Conservation (phyloP, 2,888 invertebrate species). For the Exocentrus adspersus region DNA sequence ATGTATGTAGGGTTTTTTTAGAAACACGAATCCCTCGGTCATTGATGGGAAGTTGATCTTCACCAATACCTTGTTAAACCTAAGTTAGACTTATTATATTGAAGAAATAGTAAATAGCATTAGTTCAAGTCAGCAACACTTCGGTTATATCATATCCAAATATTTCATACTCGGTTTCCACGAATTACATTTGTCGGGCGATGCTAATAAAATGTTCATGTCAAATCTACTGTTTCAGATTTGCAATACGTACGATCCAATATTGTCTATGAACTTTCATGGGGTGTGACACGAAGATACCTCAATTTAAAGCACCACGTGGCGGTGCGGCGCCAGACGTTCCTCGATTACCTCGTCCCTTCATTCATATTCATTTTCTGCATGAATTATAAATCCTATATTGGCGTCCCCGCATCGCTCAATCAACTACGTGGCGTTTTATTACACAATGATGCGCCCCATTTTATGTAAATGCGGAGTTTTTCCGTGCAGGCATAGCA, state of each 20-base stretch:
- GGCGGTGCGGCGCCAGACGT: not conserved
- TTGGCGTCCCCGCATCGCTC: slow-evolving; percentile 8
- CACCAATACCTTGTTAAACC: too few species aligned
- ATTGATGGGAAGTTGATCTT: too few species aligned
- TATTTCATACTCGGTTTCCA: too few species aligned
- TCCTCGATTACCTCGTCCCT: slow-evolving; percentile 26
- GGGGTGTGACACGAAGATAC: slow-evolving; percentile 43
- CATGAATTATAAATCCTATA: slow-evolving; percentile 44
- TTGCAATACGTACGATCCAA: slow-evolving; percentile 35
- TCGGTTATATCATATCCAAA: too few species aligned
- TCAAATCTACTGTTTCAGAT: not conserved
- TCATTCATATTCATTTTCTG: slow-evolving; percentile 48
- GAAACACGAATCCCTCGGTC: too few species aligned
- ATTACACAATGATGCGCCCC: not conserved
- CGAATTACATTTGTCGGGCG: too few species aligned
- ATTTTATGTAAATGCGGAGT: not conserved
- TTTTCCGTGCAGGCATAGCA: not conserved
- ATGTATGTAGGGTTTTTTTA: not conserved
- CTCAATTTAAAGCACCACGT: slow-evolving; percentile 39
- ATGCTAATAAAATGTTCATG: not conserved
- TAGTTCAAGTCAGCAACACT: too few species aligned
- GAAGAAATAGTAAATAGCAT: too few species aligned
- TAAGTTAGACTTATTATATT: too few species aligned
- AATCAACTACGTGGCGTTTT: slow-evolving; percentile 8
- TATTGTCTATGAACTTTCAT: slow-evolving; percentile 40